Evolutionary conservation across 2,113 vertebrate species (phyloP).

Genomic region (Athene cunicularia): DNA sequence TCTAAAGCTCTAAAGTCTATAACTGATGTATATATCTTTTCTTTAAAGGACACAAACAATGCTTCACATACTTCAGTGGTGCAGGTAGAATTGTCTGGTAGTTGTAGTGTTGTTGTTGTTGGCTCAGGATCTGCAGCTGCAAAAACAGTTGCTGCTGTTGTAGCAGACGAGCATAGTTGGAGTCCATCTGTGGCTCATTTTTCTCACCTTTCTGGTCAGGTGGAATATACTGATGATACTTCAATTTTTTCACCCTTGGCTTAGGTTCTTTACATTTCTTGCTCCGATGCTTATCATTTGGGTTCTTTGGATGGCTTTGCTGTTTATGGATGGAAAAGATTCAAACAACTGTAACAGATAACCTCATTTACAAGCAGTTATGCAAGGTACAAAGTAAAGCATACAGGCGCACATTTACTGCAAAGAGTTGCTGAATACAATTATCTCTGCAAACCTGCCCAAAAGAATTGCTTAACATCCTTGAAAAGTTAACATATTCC

Average conservation of each 20-base stretch:
- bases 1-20: neutral
- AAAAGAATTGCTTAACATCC: neutral
- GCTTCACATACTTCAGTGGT: conserved; percentile 83
- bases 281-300: conserved; percentile 90
- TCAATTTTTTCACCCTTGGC: conserved; percentile 92
- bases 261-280: conserved; percentile 96
- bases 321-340: conserved; percentile 59
- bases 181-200: conserved; percentile 92
- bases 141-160: conserved; percentile 98
- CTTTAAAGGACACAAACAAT: neutral
- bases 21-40: neutral
- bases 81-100: conserved; percentile 88
- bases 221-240: conserved; percentile 98
- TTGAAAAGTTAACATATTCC: neutral
- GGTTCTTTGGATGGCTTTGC: conserved; percentile 93
- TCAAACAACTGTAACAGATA: neutral
- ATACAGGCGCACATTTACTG: neutral
- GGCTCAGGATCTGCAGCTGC: conserved; percentile 90
- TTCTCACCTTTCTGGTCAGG: conserved; percentile 96
- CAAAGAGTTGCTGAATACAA: neutral
- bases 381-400: neutral
- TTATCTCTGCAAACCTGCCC: neutral
- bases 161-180: conserved; percentile 93
- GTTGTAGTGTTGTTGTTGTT: conserved; percentile 92
- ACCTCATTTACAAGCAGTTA: neutral